Evolutionary conservation across 1,140 invertebrate genomes (phyloP).

Genomic region (Trinorchestia longiramus): DNA sequence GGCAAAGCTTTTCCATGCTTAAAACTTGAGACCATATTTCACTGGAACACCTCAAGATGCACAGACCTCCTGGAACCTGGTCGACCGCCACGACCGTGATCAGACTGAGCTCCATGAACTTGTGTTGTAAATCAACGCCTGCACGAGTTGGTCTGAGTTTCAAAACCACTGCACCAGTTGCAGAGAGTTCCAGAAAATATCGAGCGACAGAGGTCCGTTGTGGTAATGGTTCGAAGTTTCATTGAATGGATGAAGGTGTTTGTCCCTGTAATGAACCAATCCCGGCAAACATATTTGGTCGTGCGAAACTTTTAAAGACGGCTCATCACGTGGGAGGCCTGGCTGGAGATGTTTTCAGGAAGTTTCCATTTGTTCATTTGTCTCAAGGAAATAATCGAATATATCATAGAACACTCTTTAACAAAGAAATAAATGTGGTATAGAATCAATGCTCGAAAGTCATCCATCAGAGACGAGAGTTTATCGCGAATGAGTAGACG

Average conservation of each 20-base stretch:
- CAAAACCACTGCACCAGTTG: neutral
- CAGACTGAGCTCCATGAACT: neutral
- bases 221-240: neutral
- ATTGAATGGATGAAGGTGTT: neutral
- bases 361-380: neutral
- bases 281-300: neutral
- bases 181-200: neutral
- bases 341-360: neutral
- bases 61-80: neutral
- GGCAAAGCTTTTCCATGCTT: neutral
- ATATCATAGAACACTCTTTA: no score
- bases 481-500: no score
- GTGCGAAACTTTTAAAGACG: neutral
- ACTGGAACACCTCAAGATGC: neutral
- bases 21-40: neutral
- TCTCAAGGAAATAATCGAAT: neutral
- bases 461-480: no score
- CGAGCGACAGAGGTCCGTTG: neutral
- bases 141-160: neutral
- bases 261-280: neutral
- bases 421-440: no score
- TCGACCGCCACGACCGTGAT: neutral
- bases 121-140: neutral
- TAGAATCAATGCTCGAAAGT: no score
- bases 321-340: neutral